Percentiles rank a stretch among this genome's conserved stretches.
Evolutionary conservation across 2,797 vertebrate species (phyloP).

Genomic region (Cetoscarus ocellatus): DNA sequence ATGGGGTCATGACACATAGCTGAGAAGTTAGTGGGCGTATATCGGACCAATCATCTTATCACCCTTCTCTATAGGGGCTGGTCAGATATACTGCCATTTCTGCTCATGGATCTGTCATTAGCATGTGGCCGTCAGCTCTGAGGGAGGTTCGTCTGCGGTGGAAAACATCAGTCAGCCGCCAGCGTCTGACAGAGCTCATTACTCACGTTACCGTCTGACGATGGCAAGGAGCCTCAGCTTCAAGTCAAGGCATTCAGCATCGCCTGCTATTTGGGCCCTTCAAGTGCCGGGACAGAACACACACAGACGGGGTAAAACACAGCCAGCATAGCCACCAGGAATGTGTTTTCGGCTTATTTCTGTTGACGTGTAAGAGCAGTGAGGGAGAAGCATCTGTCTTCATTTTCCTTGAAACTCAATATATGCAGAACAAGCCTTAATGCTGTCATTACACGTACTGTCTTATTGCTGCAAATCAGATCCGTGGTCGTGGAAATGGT

Average conservation of each 20-base stretch:
- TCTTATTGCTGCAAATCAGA: conserved; percentile 62
- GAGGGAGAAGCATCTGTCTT: conserved; percentile 72
- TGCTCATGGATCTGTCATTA: conserved; percentile 54
- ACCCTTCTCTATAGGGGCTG: conserved; percentile 29
- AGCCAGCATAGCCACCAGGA: conserved; percentile 65
- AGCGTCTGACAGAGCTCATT: conserved; percentile 75
- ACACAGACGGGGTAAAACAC: conserved; percentile 53
- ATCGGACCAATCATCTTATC: conserved; percentile 50
- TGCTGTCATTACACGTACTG: conserved; percentile 58
- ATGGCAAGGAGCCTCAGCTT: conserved; percentile 70
- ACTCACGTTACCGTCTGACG: conserved; percentile 70
- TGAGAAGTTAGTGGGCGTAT: conserved; percentile 8
- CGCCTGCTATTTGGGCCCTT: conserved; percentile 54
- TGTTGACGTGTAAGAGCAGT: conserved; percentile 61
- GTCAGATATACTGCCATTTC: conserved; percentile 37
- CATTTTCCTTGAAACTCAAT: conserved; percentile 70
- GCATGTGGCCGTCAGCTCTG: conserved; percentile 56
- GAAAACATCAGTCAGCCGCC: conserved; percentile 69
- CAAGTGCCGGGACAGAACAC: conserved; percentile 57
- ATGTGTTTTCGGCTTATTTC: conserved; percentile 74
- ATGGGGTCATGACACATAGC: conserved; percentile 21
- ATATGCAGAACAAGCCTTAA: conserved; percentile 72
- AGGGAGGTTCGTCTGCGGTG: conserved; percentile 67
- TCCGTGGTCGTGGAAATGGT: conserved; percentile 35
- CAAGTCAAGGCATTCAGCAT: conserved; percentile 56